Conservation (phyloP, 2,113 vertebrate species). For the Ailurus styani region DNA sequence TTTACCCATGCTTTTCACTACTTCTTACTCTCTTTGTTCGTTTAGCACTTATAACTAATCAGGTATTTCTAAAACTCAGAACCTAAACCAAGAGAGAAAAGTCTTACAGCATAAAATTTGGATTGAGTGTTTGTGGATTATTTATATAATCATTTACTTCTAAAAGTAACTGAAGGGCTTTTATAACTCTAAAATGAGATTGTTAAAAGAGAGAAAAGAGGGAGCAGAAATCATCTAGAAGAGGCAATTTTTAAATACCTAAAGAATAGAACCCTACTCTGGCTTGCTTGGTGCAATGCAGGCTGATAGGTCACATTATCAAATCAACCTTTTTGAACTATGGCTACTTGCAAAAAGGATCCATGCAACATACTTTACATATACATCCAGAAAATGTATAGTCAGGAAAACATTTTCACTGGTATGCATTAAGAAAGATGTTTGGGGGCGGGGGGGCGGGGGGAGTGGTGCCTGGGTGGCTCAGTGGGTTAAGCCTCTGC, state of each 20-base stretch:
- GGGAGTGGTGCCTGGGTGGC: too few relatives aligned
- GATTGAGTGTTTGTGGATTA: background rate
- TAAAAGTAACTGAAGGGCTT: background rate
- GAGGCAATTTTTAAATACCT: background rate
- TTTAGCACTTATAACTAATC: background rate
- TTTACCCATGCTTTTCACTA: background rate
- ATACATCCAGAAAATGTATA: background rate
- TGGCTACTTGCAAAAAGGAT: background rate
- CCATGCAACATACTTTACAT: rapidly evolving
- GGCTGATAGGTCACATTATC: background rate
- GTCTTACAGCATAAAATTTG: background rate
- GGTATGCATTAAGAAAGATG: background rate
- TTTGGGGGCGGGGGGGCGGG: too few relatives aligned
- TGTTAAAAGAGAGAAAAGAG: background rate
- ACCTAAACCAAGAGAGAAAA: background rate
- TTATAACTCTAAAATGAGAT: background rate
- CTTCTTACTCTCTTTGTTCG: background rate
- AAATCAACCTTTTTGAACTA: background rate
- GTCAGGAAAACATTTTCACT: background rate
- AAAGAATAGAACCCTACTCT: background rate
- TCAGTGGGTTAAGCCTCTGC: too few relatives aligned
- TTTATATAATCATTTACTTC: background rate
- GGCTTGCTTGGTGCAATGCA: background rate
- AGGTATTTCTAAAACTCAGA: background rate
- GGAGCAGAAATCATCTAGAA: background rate